A percentile compares a stretch with the other conserved stretches of the same genome.
Conservation (phyloP, 2,888 invertebrate species). For the Chloroclystis v-ata region DNA sequence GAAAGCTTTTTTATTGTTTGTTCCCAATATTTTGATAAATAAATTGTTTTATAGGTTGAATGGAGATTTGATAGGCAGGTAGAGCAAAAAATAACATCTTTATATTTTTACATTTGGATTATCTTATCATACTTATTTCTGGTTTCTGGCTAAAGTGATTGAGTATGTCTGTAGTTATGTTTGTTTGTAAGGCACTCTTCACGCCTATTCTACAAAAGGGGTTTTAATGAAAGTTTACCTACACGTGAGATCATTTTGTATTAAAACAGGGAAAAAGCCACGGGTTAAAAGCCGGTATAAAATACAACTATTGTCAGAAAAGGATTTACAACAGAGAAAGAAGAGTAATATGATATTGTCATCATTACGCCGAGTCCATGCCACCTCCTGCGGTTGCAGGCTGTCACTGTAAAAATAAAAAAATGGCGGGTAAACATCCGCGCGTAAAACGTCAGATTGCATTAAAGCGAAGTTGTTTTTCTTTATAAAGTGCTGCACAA, state of each 20-base stretch:
- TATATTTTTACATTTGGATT: not conserved
- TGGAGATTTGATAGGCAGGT: conserved; percentile 22
- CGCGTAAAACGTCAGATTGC: conserved; percentile 13
- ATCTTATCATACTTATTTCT: not conserved
- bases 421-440: conserved; percentile 17
- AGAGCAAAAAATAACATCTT: not conserved
- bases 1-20: conserved; percentile 40
- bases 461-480: conserved; percentile 37
- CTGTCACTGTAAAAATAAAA: conserved; percentile 11
- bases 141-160: too few relatives aligned
- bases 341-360: not conserved
- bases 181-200: too few relatives aligned
- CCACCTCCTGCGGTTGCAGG: conserved; percentile 1
- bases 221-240: too few relatives aligned
- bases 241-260: too few relatives aligned
- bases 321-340: not conserved
- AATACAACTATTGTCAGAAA: not conserved
- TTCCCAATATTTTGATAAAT: conserved; percentile 33
- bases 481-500: conserved; percentile 34
- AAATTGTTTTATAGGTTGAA: conserved; percentile 32
- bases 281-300: too few relatives aligned
- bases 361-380: not conserved
- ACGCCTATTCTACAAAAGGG: too few relatives aligned
- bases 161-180: too few relatives aligned
- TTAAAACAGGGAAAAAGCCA: too few relatives aligned